A percentile compares a stretch with the other conserved stretches of the same genome.
Conservation (phyloP, 1,140 invertebrate genomes). For the Drosophila pachea region DNA sequence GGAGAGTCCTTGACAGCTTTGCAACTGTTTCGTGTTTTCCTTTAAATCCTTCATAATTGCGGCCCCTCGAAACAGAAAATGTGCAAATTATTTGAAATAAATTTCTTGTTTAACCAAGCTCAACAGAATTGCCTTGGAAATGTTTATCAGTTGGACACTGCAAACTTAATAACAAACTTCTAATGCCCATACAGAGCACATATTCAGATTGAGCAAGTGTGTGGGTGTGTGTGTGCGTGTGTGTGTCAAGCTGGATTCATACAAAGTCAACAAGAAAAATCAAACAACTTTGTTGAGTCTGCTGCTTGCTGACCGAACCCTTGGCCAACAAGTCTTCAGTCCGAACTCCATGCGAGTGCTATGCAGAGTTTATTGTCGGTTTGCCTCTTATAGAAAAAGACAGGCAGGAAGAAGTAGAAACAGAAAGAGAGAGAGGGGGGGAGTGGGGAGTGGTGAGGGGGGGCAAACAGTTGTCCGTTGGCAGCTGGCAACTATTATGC, state of each 20-base stretch:
- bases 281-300: constrained; percentile 66
- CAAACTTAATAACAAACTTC: constrained; percentile 27
- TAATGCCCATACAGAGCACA: constrained; percentile 30
- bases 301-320: constrained; percentile 24
- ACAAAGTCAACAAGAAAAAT: constrained; percentile 71
- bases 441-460: no score
- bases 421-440: no score
- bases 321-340: constrained; percentile 2
- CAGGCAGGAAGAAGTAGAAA: no score
- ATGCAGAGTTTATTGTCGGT: constrained; percentile 56
- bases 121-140: constrained; percentile 4
- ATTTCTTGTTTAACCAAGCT: constrained; percentile 4
- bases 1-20: not conserved
- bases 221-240: constrained; percentile 22
- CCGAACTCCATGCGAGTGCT: constrained; percentile 8
- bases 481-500: constrained; percentile 57
- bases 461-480: constrained; percentile 27
- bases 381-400: not conserved
- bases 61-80: not conserved
- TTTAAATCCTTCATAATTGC: not conserved
- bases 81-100: constrained; percentile 4
- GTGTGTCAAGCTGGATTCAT: constrained; percentile 32
- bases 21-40: not conserved
- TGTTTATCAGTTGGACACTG: constrained; percentile 25
- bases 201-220: constrained; percentile 25